These are phyloP conservation scores for Megaceryle maxima DNA, from an alignment of 2,113 vertebrate genomes.

Conservation along the genomic window DNA sequence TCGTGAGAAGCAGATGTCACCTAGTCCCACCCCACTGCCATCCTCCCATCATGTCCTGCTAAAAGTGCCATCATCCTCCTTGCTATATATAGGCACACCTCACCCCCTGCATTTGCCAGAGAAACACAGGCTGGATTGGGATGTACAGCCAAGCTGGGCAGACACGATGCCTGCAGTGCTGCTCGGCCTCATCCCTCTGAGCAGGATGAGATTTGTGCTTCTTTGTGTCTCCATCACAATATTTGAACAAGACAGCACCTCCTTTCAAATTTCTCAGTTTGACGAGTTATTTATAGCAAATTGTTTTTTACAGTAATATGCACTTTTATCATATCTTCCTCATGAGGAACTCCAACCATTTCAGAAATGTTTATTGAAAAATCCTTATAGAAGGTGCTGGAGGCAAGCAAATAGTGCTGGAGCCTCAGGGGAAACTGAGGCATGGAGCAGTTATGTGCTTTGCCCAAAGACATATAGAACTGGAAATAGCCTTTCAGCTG, in stretches of 20 bases:
- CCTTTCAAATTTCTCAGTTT: not conserved
- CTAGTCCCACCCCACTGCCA: not conserved
- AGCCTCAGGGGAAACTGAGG: not conserved
- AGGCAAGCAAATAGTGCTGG: not conserved
- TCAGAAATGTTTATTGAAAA: not conserved
- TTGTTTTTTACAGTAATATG: not conserved
- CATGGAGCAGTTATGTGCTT: not conserved
- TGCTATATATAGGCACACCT: rapidly evolving
- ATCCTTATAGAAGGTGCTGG: not conserved
- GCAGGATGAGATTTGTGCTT: not conserved
- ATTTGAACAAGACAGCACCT: not conserved
- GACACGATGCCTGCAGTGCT: rapidly evolving
- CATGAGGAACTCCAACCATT: not conserved
- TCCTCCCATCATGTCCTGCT: not conserved
- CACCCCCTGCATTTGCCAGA: not conserved
- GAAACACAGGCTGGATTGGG: not conserved
- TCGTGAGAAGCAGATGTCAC: not conserved
- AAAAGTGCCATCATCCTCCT: too few species aligned
- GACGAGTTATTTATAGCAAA: not conserved
- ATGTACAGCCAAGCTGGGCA: rapidly evolving
- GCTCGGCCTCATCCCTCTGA: not conserved
- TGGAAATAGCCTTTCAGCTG: not conserved
- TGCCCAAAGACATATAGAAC: not conserved
- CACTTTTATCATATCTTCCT: not conserved
- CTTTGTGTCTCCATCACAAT: not conserved